phyloP scores from a whole-genome alignment of 2,113 vertebrate species.

The Psittacus erithacus region DNA sequence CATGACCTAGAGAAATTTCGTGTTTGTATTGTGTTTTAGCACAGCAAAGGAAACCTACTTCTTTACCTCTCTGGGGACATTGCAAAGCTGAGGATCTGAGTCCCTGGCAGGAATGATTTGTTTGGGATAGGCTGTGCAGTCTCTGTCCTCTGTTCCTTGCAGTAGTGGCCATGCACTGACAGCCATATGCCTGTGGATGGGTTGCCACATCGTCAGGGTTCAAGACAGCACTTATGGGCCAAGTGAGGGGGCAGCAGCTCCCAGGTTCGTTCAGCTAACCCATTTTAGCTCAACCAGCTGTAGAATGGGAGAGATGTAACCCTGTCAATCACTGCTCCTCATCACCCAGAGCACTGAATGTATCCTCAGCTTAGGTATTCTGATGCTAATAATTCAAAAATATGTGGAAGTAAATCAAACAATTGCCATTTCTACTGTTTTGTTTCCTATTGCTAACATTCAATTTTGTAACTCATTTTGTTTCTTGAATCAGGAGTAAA shows the following conservation, averaged over 20 bases:
- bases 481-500: neutral
- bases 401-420: neutral
- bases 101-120: neutral
- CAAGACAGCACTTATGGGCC: neutral
- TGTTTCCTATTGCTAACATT: neutral
- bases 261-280: neutral
- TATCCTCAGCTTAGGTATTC: neutral
- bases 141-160: neutral
- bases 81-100: neutral
- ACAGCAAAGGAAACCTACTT: neutral
- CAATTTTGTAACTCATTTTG: neutral
- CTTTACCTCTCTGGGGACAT: neutral
- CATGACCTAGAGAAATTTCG: neutral
- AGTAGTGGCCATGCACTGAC: rapidly evolving
- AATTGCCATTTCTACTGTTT: neutral
- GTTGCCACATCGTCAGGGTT: neutral
- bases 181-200: neutral
- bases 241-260: neutral
- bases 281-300: neutral
- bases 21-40: neutral
- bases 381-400: neutral
- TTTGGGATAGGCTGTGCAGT: neutral
- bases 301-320: neutral
- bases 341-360: neutral
- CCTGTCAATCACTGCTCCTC: neutral